A percentile compares a stretch with the other conserved stretches of the same genome.
phyloP scores from a whole-genome alignment of 2,888 invertebrate genomes.

The Phyllotreta striolata region DNA sequence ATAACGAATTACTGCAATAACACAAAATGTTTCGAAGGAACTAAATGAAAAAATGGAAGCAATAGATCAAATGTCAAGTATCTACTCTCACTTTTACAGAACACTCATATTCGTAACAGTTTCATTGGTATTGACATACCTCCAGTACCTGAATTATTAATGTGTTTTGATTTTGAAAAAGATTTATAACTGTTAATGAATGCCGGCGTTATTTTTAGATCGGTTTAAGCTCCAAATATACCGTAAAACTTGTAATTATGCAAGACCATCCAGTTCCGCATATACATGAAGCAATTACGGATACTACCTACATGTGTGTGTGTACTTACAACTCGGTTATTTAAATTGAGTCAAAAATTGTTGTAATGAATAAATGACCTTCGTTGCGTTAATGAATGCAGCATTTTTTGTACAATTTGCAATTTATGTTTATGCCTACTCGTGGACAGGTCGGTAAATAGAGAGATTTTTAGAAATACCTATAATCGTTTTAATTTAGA shows the following conservation, averaged over 20 bases:
- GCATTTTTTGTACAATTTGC: constrained; percentile 12
- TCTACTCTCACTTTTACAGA: constrained; percentile 11
- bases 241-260: constrained; percentile 17
- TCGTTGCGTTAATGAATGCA: not conserved
- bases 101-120: constrained; percentile 10
- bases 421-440: not conserved
- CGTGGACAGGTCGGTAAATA: no score
- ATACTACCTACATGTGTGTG: constrained; percentile 8
- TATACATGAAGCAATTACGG: constrained; percentile 13
- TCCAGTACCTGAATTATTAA: constrained; percentile 14
- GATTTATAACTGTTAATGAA: constrained; percentile 24
- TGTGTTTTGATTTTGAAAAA: constrained; percentile 14
- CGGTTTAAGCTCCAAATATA: constrained; percentile 19
- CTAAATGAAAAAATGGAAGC: not conserved
- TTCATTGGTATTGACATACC: constrained; percentile 13
- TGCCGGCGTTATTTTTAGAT: constrained; percentile 14
- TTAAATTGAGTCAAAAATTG: constrained; percentile 8
- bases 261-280: constrained; percentile 14
- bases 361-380: constrained; percentile 10
- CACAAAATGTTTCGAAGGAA: not conserved
- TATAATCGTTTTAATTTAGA: no score
- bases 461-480: no score
- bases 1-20: not conserved
- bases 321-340: not conserved
- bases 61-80: not conserved